Evolutionary conservation across 2,797 vertebrate genomes (phyloP).

Genomic region (Rhinogobio ventralis): DNA sequence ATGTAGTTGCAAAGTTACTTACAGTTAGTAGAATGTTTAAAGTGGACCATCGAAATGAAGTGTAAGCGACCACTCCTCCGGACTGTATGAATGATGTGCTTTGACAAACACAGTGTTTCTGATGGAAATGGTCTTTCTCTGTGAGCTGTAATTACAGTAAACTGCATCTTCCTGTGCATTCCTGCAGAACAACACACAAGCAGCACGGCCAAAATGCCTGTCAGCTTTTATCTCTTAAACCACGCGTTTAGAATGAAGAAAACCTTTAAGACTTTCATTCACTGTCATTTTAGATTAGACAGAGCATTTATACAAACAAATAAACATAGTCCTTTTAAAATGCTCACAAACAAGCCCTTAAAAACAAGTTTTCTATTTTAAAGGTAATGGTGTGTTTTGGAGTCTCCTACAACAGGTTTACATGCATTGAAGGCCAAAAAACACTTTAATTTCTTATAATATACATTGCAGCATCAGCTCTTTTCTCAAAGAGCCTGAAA

Average conservation of each 20-base stretch:
- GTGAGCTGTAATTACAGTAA: constrained; percentile 56
- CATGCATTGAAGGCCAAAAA: background rate
- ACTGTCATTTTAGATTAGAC: background rate
- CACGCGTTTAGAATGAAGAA: background rate
- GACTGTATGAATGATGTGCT: background rate
- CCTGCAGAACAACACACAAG: constrained; percentile 5
- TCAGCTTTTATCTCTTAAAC: constrained; percentile 13
- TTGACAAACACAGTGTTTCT: constrained; percentile 17
- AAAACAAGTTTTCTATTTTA: background rate
- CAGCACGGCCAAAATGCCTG: background rate
- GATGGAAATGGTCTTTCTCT: constrained; percentile 39
- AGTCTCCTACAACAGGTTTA: background rate
- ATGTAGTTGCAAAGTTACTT: background rate
- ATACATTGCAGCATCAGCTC: background rate
- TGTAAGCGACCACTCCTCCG: background rate
- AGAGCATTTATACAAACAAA: background rate
- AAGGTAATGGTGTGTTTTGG: background rate
- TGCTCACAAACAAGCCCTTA: background rate
- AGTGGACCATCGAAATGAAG: background rate
- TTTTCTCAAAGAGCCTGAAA: background rate
- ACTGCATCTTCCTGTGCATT: constrained; percentile 43
- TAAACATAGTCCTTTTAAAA: background rate
- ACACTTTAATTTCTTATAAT: background rate
- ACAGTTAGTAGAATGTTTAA: background rate
- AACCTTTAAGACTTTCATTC: background rate